Base-by-base conservation (phyloP, 2,888 invertebrate species). In the Amiota mariae region DNA sequence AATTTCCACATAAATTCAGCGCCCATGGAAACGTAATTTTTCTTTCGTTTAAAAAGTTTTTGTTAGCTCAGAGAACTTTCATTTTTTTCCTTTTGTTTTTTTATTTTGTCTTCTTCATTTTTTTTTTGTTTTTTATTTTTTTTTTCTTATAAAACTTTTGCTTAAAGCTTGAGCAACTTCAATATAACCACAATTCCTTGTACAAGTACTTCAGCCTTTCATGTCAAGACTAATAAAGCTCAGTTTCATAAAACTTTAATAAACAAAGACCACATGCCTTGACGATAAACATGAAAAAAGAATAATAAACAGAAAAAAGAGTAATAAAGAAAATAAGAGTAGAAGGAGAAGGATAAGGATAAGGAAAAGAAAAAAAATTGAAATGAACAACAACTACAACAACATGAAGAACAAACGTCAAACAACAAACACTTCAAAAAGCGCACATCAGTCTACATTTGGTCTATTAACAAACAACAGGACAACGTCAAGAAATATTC, bases 251-350 rank as follows among this genome's bases (percentile, higher is more conserved):
- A 64, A 47, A 15, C 59, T 59, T 59, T 59, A 59, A 71, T 56
- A 74, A 61, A 74, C 64, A 73, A 61, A 74, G 18, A 75, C 36
- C 57, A 72, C 68, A 77, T 72, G 12, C 63, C 13, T 36, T n/a
- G 24, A 20, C n/a, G 18, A 66, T 56, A 72, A 48, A 73, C 66
- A 70, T 72, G 46, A 56, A 71, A 72, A 48, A 74, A 74, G 73
- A 73, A 75, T n/a, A 70, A 63, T 63, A 71, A 73, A 71, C 47
- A 12, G 13, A 49, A 13, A 49, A 59, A 49, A 71, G 71, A 76
- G 56, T 56, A 18, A 36, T 36, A 36, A 36, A 36, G 36, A 36
- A 36, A 36, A 36, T 18, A 20, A 4, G 20, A 59, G 20, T 15
- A 56, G 13, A 56, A 2, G 18, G 10, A 57, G 18, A 57, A 57